Evolutionary conservation across 2,113 vertebrate species (phyloP), one percentile per base, ranked within the genome.

Genomic region (Panthera leo): DNA sequence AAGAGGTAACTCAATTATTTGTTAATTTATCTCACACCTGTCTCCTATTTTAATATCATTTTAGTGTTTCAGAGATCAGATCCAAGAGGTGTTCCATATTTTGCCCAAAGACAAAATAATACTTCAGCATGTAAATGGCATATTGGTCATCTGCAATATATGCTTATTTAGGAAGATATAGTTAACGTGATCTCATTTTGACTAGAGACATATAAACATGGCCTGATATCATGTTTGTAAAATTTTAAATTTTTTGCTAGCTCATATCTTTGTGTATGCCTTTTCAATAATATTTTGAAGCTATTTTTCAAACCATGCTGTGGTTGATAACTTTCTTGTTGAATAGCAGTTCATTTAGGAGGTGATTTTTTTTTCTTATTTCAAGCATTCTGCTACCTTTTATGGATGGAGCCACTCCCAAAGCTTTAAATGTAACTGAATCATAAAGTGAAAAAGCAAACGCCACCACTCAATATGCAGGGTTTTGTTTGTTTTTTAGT

Each of bases 401-500:
- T 84, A 71, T 84, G 67, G 34, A 78, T 87, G 14, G 16, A 97
- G 27, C 2, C 10, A 89, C 27, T 94, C 63, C 95, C 51, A 80
- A 63, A 95, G 11, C n/a, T 79, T 91, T 89, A 80, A 73, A 27
- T 92, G 39, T 79, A 95, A 98, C 95, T 95, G 84, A 95, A 88
- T 95, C 63, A 68, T 71, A 42, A 94, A 76, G 18, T 92, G 4
- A 95, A 18, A 88, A 95, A 75, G 12, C 3, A 93, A 82, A 68
- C 70, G 90, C 5, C 21, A 14, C 7, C 5, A 80, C 21, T 83
- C n/a, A 65, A 21, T 92, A 83, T 70, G 11, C n/a, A 87, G 48
- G 7, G 15, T 89, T 73, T 73, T 76, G 73, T 78, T 76, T 63
- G 61, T 63, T 75, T 27, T 2, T 27, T 75, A 27, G 39, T 18